Conservation (phyloP, 2,113 vertebrate species). For the Pseudopodoces humilis region DNA sequence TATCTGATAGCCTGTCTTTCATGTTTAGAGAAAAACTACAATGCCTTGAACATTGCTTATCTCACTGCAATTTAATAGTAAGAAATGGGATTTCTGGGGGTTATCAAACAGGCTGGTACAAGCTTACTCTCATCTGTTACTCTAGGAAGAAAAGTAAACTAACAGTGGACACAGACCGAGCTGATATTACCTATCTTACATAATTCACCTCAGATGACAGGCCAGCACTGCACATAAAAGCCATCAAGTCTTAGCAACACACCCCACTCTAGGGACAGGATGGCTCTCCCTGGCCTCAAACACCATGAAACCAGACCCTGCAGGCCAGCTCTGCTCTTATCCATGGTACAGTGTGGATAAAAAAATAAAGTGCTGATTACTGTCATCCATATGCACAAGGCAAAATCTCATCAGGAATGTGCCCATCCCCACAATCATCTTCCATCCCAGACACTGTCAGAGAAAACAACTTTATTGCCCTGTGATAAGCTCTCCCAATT, state of each 20-base stretch:
- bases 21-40: background rate
- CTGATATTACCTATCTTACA: background rate
- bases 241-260: background rate
- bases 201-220: background rate
- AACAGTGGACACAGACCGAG: background rate
- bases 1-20: background rate
- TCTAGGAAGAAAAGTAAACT: background rate
- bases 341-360: rapidly evolving
- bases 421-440: background rate
- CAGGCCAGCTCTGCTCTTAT: background rate
- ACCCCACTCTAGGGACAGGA: rapidly evolving
- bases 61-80: background rate
- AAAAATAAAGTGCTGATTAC: background rate
- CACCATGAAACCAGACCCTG: background rate
- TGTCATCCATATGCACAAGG: background rate
- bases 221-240: background rate
- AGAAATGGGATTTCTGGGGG: background rate
- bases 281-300: background rate
- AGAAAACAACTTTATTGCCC: background rate
- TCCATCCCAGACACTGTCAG: background rate
- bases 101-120: background rate
- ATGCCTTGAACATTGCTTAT: background rate
- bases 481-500: background rate
- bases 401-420: background rate
- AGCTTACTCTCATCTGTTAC: background rate